phyloP scores from a whole-genome alignment of 2,797 vertebrate species.

The Myotis planiceps region DNA sequence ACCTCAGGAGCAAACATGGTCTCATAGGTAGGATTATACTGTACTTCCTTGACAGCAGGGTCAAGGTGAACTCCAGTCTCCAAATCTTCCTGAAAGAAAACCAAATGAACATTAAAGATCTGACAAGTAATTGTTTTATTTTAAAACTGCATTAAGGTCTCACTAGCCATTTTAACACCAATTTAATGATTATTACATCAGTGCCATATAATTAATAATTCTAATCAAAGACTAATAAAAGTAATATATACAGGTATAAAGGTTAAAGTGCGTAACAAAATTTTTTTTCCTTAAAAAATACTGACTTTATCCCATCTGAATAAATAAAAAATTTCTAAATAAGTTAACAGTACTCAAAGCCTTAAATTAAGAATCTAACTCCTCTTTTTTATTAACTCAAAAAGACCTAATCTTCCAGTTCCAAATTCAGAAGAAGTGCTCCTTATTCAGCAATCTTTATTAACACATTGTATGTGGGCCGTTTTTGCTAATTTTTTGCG shows the following conservation, averaged over 20 bases:
- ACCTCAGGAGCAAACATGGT: slow-evolving; percentile 99
- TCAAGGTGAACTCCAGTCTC: slow-evolving; percentile 96
- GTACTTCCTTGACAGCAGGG: slow-evolving; percentile 95
- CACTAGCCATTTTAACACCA: neutral
- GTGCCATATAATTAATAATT: neutral
- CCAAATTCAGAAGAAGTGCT: slow-evolving; percentile 12
- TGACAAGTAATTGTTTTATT: neutral
- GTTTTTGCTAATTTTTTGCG: too few relatives aligned
- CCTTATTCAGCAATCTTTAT: neutral
- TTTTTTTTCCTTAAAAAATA: slow-evolving; percentile 34
- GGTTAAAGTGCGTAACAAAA: neutral
- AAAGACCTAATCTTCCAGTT: neutral
- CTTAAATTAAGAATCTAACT: neutral
- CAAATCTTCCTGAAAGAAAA: slow-evolving; percentile 93
- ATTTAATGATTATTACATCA: neutral
- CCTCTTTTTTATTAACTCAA: neutral
- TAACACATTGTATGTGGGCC: too few relatives aligned
- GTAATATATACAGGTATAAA: neutral
- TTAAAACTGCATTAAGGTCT: slow-evolving; percentile 3
- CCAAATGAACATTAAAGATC: slow-evolving; percentile 37
- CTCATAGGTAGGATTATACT: slow-evolving; percentile 94
- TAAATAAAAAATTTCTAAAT: slow-evolving; percentile 16
- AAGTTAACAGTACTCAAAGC: slow-evolving; percentile 1
- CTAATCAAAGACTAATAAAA: slow-evolving; percentile 39
- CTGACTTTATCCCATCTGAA: neutral